Percentiles rank a stretch among this genome's conserved stretches.
These are phyloP conservation scores for Tinamus guttatus DNA, from an alignment of 2,113 vertebrate species.

Conservation along the genomic window DNA sequence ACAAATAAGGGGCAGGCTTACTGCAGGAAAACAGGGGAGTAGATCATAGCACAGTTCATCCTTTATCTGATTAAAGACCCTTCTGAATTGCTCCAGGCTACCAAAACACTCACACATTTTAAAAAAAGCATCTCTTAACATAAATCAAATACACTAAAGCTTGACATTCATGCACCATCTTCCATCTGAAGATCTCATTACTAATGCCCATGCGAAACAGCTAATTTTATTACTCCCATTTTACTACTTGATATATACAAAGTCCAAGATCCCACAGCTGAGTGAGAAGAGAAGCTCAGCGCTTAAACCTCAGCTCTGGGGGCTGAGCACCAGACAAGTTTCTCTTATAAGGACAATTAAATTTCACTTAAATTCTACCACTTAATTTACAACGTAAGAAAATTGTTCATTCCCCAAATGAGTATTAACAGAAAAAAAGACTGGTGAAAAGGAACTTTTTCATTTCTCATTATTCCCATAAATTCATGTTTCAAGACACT, in stretches of 20 bases:
- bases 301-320: not conserved
- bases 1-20: not conserved
- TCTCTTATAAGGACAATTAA: not conserved
- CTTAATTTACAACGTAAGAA: not conserved
- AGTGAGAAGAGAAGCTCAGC: not conserved
- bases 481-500: not conserved
- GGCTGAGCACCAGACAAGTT: not conserved
- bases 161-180: not conserved
- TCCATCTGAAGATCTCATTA: not conserved
- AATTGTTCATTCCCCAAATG: not conserved
- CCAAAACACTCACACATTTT: not conserved
- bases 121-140: not conserved
- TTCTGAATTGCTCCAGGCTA: not conserved
- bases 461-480: accelerated
- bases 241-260: not conserved
- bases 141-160: not conserved
- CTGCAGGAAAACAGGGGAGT: not conserved
- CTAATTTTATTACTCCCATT: not conserved
- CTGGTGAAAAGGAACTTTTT: accelerated
- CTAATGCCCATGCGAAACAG: not conserved
- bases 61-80: not conserved
- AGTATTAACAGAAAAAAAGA: not conserved
- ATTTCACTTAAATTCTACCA: not conserved
- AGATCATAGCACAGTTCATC: not conserved
- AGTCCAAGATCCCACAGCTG: not conserved